These are phyloP conservation scores for Hapalemur alaotrensis DNA, from an alignment of 2,797 vertebrate species.

Conservation along the genomic window DNA sequence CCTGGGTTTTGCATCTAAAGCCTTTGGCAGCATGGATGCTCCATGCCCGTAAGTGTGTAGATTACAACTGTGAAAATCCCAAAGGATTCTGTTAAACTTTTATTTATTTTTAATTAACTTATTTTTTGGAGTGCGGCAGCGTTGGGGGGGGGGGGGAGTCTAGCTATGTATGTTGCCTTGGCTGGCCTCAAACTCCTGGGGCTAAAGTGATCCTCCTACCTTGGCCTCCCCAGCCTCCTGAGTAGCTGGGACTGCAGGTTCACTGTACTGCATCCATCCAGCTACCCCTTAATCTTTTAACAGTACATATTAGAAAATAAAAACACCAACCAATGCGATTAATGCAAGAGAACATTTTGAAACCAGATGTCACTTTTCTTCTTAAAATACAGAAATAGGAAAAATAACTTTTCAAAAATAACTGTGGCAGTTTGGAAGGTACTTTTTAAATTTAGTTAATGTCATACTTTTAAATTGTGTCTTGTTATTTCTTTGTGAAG, in stretches of 20 bases:
- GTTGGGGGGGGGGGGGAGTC: no score
- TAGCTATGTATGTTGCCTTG: no score
- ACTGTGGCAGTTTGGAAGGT: background rate
- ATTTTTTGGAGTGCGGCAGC: background rate
- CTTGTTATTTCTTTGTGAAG: background rate
- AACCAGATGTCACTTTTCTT: constrained; percentile 9
- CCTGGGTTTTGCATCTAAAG: background rate
- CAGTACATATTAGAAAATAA: background rate
- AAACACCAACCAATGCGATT: background rate
- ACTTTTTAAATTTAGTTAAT: background rate
- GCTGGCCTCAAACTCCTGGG: background rate
- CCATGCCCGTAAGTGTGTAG: background rate
- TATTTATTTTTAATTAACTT: background rate
- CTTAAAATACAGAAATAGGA: constrained; percentile 19
- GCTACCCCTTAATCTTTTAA: background rate
- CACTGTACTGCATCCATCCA: no score
- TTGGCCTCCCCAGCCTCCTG: background rate
- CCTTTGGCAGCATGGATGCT: background rate
- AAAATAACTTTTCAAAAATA: background rate
- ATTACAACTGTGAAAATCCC: background rate
- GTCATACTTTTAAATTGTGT: background rate
- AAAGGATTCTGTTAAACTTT: background rate
- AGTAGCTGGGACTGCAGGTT: background rate
- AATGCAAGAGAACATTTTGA: background rate
- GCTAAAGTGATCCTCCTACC: background rate